Evolutionary conservation across 1,140 invertebrate species (phyloP).

Genomic region (Philopotamus ludificatus): DNA sequence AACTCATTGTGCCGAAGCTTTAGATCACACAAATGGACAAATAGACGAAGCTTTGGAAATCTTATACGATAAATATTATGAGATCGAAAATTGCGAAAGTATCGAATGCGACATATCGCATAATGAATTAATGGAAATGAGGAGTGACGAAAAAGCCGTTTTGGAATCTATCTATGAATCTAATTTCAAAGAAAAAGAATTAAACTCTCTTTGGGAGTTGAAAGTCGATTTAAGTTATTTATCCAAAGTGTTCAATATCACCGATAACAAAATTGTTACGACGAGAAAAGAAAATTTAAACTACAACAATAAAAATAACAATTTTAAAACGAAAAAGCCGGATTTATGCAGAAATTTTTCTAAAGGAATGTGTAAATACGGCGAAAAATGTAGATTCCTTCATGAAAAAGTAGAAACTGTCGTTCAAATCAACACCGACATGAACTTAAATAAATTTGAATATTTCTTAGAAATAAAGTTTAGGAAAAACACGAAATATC

Average conservation of each 20-base stretch:
- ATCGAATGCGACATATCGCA: slow-evolving; percentile 49
- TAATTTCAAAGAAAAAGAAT: slow-evolving; percentile 65
- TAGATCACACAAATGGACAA: slow-evolving; percentile 62
- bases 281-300: slow-evolving; percentile 48
- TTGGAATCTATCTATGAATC: slow-evolving; percentile 73
- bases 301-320: slow-evolving; percentile 46
- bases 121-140: slow-evolving; percentile 62
- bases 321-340: slow-evolving; percentile 57
- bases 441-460: slow-evolving; percentile 42
- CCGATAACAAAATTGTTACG: slow-evolving; percentile 49
- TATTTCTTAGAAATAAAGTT: slow-evolving; percentile 73
- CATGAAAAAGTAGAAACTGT: slow-evolving; percentile 58
- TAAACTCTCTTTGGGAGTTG: slow-evolving; percentile 65
- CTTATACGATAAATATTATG: slow-evolving; percentile 68
- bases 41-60: slow-evolving; percentile 67
- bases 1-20: slow-evolving; percentile 70
- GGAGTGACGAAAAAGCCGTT: slow-evolving; percentile 67
- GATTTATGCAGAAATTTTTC: slow-evolving; percentile 68
- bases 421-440: slow-evolving; percentile 44
- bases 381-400: slow-evolving; percentile 69
- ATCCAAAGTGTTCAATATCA: slow-evolving; percentile 59
- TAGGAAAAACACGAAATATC: slow-evolving; percentile 66
- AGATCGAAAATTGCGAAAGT: slow-evolving; percentile 50
- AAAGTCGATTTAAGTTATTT: slow-evolving; percentile 68
- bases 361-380: slow-evolving; percentile 68